Evolutionary conservation across 1,140 invertebrate species (phyloP).

Genomic region (Amyelois transitella): DNA sequence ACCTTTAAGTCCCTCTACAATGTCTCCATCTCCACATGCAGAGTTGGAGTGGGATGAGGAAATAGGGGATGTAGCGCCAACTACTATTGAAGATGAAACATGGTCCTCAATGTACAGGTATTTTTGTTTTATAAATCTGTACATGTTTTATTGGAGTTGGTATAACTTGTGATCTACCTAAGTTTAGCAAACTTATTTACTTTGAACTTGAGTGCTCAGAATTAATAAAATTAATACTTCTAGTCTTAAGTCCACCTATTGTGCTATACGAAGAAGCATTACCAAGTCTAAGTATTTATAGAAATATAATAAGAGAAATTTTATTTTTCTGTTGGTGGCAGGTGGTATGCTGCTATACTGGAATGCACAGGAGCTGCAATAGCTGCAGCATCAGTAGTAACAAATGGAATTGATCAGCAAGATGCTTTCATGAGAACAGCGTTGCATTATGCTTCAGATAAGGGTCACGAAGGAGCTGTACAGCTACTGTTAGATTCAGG

Average conservation of each 20-base stretch:
- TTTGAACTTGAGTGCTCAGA: too few relatives aligned
- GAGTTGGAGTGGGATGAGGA: slow-evolving; percentile 70
- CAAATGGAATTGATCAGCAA: slow-evolving; percentile 58
- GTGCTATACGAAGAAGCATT: too few relatives aligned
- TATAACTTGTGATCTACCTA: too few relatives aligned
- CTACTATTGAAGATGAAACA: slow-evolving; percentile 65
- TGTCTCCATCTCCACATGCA: slow-evolving; percentile 42
- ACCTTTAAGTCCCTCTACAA: slow-evolving; percentile 35
- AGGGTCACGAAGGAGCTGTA: slow-evolving; percentile 45
- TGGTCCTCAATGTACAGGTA: slow-evolving; percentile 66
- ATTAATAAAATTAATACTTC: too few relatives aligned
- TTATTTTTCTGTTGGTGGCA: slow-evolving; percentile 16
- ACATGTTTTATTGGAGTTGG: neutral
- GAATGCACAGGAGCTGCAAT: slow-evolving; percentile 60
- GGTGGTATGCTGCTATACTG: slow-evolving; percentile 66
- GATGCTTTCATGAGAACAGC: slow-evolving; percentile 65
- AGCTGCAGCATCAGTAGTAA: slow-evolving; percentile 43
- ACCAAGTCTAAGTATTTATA: too few relatives aligned
- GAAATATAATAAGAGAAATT: neutral
- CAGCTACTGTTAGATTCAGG: slow-evolving; percentile 53
- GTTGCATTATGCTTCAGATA: slow-evolving; percentile 60
- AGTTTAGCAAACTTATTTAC: too few relatives aligned
- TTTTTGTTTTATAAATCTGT: slow-evolving; percentile 5
- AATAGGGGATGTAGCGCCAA: slow-evolving; percentile 52
- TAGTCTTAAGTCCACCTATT: too few relatives aligned